Base-by-base conservation (phyloP, 2,888 invertebrate genomes). In the Orthosia gracilis region DNA sequence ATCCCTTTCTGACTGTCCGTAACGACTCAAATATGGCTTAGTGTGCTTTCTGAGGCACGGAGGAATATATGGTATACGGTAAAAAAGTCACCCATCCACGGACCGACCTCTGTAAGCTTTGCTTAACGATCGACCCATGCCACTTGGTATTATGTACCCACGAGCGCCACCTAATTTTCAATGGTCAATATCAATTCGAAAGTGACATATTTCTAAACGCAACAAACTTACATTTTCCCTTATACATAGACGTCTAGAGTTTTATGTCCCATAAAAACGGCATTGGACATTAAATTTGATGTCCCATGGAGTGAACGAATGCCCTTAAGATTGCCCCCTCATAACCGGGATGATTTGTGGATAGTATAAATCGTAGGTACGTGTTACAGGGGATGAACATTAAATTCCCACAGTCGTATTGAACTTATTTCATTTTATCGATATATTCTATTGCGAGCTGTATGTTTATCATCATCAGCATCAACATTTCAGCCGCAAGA, bases 321-420 rank as follows among this genome's bases (percentile, higher is more conserved):
- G 69, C 76, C 79, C 78, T 67, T 64, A 86, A 81, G 83, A 83
- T 87, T 76, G 76, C 76, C 71, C 59, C 55, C 26, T 64, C 68
- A 82, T 86, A 81, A 83, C 79, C 76, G 59, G 67, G 55, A 83
- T 84, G 86, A 86, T 87, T 86, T 86, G 88, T 86, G 79, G 85
- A 80, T 78, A 73, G 68, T 74, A 86, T 84, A 84, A 84, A 87
- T 86, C 69, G 50, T 45, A 7, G 15, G 45, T 71, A 63, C 49
- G 68, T 55, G 66, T 83, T 68, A 69, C 54, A 49, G 54, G 47
- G 49, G 23, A 62, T 66, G 64, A 63, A 73, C 66, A 59, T 47
- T 76, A 62, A 55, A 72, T 76, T 63, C 17, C n/a, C 50, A 74
- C 18, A 15, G 26, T 57, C 26, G 9, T 45, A 58, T 78, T 45